Evolutionary conservation across 2,113 vertebrate species (phyloP).

Genomic region (Solenodon paradoxus): DNA sequence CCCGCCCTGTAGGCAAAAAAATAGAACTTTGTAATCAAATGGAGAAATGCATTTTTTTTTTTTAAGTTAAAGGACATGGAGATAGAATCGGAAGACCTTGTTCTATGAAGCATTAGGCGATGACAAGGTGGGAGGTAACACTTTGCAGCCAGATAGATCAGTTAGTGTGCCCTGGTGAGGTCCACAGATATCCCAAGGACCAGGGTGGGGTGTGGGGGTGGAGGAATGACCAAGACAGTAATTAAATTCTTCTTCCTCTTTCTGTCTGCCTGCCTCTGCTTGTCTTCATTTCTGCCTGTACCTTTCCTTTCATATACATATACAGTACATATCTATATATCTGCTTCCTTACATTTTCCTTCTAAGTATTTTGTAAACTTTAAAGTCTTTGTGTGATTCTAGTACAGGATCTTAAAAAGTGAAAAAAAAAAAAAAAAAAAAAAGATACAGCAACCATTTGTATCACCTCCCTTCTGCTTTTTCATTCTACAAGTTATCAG

Average conservation of each 20-base stretch:
- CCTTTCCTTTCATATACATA: too few relatives aligned
- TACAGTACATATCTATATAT: too few relatives aligned
- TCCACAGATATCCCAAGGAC: too few relatives aligned
- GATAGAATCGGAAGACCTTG: not conserved
- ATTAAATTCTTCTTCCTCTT: too few relatives aligned
- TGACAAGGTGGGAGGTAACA: too few relatives aligned
- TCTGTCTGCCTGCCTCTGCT: too few relatives aligned
- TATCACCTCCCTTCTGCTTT: not conserved
- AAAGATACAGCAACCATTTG: not conserved
- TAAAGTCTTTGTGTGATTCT: not conserved
- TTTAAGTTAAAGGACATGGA: not conserved
- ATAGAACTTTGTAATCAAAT: not conserved
- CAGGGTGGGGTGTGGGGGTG: too few relatives aligned
- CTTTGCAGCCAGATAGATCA: too few relatives aligned
- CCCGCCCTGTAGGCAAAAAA: constrained; percentile 14
- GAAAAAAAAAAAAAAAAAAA: not conserved
- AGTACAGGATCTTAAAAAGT: not conserved
- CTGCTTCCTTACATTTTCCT: not conserved
- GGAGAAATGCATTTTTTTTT: constrained; percentile 34
- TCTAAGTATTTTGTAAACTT: not conserved
- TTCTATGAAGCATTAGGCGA: not conserved
- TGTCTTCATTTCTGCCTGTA: too few relatives aligned
- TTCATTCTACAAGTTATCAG: not conserved
- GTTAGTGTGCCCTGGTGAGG: too few relatives aligned
- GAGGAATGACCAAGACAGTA: too few relatives aligned